A percentile compares a stretch with the other conserved stretches of the same genome.
Evolutionary conservation across 1,140 invertebrate species (phyloP).

Genomic region (Drosophila ficusphila): DNA sequence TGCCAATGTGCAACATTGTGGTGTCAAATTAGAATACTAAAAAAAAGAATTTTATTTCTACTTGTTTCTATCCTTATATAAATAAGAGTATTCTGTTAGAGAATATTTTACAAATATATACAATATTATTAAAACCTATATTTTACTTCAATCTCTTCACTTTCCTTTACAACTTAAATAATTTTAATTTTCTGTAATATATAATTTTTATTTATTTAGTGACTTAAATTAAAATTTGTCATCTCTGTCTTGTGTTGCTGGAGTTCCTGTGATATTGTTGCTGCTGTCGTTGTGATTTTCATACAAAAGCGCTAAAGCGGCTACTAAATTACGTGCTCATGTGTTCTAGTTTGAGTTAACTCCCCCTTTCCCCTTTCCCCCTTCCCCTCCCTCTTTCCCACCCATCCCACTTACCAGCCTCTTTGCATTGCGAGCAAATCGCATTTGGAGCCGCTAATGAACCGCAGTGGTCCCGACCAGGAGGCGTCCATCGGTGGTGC

Average conservation of each 20-base stretch:
- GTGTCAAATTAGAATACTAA: too few relatives aligned
- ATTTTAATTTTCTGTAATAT: too few relatives aligned
- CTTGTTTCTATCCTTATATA: too few relatives aligned
- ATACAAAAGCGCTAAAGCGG: constrained; percentile 79
- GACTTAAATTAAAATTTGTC: neutral
- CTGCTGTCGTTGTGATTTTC: constrained; percentile 74
- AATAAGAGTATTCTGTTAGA: too few relatives aligned
- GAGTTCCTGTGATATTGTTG: constrained; percentile 16
- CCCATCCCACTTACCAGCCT: constrained; percentile 1
- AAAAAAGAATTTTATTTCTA: too few relatives aligned
- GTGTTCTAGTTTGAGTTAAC: constrained; percentile 70
- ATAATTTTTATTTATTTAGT: too few relatives aligned
- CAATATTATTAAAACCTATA: too few relatives aligned
- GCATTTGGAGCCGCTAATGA: constrained; percentile 80
- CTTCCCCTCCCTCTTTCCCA: neutral
- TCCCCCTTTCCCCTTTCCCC: constrained; percentile 7
- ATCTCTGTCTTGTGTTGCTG: constrained; percentile 18
- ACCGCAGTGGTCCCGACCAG: constrained; percentile 61
- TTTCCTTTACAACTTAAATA: too few relatives aligned
- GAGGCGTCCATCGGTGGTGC: constrained; percentile 23
- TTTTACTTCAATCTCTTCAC: too few relatives aligned
- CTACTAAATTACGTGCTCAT: constrained; percentile 82
- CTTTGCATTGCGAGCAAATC: constrained; percentile 51
- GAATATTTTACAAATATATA: too few relatives aligned
- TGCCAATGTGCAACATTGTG: neutral